Evolutionary conservation across 2,797 vertebrate species (phyloP).

Genomic region (Lacerta agilis): DNA sequence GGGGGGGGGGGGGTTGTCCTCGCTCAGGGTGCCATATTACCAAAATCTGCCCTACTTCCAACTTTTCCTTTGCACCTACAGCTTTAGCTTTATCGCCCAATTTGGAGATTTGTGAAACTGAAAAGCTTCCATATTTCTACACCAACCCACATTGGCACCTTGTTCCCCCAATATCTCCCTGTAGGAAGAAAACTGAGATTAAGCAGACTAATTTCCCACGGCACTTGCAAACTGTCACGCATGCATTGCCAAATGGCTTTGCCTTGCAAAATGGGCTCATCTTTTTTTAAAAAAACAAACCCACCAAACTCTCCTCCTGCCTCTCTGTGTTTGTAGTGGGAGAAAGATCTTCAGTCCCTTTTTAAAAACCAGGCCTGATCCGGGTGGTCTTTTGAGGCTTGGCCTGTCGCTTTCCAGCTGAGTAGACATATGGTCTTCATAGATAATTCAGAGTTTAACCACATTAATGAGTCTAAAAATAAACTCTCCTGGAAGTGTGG

Average conservation of each 20-base stretch:
- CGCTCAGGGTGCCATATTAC: no score
- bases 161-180: background rate
- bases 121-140: background rate
- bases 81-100: background rate
- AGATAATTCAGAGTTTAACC: constrained; percentile 8
- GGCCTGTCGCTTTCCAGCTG: background rate
- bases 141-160: background rate
- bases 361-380: background rate
- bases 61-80: no score
- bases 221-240: background rate
- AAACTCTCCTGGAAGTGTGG: background rate
- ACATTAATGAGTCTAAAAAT: constrained; percentile 11
- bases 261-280: background rate
- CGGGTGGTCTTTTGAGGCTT: background rate
- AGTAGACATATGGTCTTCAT: constrained; percentile 1
- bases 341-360: no score
- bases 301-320: background rate
- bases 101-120: background rate
- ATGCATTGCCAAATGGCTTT: background rate
- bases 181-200: no score
- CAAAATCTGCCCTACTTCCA: no score
- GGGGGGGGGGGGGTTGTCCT: no score
- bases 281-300: background rate
- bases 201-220: no score
- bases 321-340: background rate